Conservation (phyloP, 2,888 invertebrate genomes). For the Mesorhabditis spiculigera region DNA sequence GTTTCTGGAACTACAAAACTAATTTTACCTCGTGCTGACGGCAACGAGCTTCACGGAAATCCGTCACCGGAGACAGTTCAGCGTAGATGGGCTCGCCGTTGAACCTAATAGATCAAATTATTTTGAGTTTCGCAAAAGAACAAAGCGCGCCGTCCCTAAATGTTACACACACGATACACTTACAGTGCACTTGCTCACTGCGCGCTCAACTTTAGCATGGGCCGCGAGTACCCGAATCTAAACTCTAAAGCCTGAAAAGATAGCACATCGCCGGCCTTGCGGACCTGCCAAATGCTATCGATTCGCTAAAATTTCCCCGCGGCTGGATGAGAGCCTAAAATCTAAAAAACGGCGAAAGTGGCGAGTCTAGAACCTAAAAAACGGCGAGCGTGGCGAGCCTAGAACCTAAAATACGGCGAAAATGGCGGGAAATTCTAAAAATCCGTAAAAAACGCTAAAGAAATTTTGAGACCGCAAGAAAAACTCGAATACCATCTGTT, state of each 20-base stretch:
- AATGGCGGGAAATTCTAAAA: neutral
- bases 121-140: neutral
- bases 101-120: constrained; percentile 61
- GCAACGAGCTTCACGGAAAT: constrained; percentile 98
- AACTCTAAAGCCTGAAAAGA: neutral
- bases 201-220: neutral
- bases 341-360: too few relatives aligned
- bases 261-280: neutral
- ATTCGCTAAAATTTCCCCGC: too few relatives aligned
- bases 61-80: constrained; percentile 95
- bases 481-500: constrained; percentile 27
- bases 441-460: neutral
- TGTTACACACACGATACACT: neutral
- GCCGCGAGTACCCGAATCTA: neutral
- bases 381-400: too few relatives aligned
- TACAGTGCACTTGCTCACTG: neutral
- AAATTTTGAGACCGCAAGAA: neutral
- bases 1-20: constrained; percentile 2
- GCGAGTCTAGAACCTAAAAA: too few relatives aligned
- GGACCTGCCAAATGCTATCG: too few relatives aligned
- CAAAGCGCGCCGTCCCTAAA: neutral
- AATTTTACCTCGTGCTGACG: constrained; percentile 84
- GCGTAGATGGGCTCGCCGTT: constrained; percentile 96
- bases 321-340: too few relatives aligned
- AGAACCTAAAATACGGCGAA: too few relatives aligned